Conservation (phyloP, 2,113 vertebrate species). For the Oenanthe melanoleuca region DNA sequence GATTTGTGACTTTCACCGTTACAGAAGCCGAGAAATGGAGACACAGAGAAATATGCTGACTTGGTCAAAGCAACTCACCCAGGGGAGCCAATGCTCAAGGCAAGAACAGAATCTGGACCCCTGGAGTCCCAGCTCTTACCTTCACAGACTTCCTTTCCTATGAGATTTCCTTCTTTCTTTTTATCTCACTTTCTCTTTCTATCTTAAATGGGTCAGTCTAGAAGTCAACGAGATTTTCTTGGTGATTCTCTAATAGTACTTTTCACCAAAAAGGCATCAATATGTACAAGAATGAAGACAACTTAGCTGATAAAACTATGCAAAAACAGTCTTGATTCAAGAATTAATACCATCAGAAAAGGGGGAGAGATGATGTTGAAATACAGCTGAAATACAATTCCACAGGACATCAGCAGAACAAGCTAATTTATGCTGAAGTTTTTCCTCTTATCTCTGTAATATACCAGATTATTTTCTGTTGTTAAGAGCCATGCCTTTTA, state of each 20-base stretch:
- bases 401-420: neutral
- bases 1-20: conserved; percentile 39
- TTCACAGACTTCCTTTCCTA: neutral
- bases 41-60: neutral
- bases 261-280: neutral
- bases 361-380: neutral
- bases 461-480: neutral
- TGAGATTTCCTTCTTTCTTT: neutral
- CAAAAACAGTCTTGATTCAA: neutral
- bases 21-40: neutral
- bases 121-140: neutral
- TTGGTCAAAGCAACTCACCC: neutral
- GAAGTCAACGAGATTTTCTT: neutral
- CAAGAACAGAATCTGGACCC: neutral
- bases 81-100: neutral
- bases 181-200: neutral
- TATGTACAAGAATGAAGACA: neutral
- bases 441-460: neutral
- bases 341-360: neutral
- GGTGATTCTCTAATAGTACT: neutral
- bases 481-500: neutral
- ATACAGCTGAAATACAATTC: neutral
- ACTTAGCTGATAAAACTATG: neutral
- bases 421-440: neutral
- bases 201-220: neutral